A percentile compares a stretch with the other conserved stretches of the same genome.
Conservation (phyloP, 1,140 invertebrate species). For the Aphaenogaster ashmeadi region DNA sequence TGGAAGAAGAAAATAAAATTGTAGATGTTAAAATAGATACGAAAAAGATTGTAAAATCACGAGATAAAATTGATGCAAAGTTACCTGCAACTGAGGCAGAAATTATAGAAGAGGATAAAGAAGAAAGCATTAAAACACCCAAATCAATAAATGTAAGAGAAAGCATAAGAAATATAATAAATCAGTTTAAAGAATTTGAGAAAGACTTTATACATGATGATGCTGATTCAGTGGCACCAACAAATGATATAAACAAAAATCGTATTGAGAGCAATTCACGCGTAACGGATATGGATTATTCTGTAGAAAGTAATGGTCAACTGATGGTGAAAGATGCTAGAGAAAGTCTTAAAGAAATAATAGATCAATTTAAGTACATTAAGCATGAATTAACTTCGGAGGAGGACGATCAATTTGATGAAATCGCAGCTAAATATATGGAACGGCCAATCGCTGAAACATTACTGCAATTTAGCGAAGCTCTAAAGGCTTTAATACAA, state of each 20-base stretch:
- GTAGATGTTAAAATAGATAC: neutral
- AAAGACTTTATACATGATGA: slow-evolving; percentile 81
- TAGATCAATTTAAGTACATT: slow-evolving; percentile 83
- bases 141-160: slow-evolving; percentile 79
- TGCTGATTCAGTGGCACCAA: slow-evolving; percentile 25
- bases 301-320: slow-evolving; percentile 45
- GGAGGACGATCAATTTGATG: slow-evolving; percentile 82
- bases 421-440: slow-evolving; percentile 81
- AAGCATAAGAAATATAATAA: slow-evolving; percentile 85
- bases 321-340: slow-evolving; percentile 77
- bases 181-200: slow-evolving; percentile 85
- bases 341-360: slow-evolving; percentile 83
- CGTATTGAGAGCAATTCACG: slow-evolving; percentile 17
- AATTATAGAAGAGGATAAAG: slow-evolving; percentile 8
- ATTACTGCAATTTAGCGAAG: slow-evolving; percentile 83
- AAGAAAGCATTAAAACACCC: slow-evolving; percentile 19
- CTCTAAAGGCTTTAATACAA: slow-evolving; percentile 82
- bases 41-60: neutral
- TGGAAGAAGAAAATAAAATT: slow-evolving; percentile 4
- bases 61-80: neutral
- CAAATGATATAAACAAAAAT: slow-evolving; percentile 28
- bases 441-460: slow-evolving; percentile 83
- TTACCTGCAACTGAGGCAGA: slow-evolving; percentile 23
- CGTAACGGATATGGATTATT: slow-evolving; percentile 60
- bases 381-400: slow-evolving; percentile 82